Base-by-base conservation (phyloP, 2,888 invertebrate species). In the Sinelater perroti region DNA sequence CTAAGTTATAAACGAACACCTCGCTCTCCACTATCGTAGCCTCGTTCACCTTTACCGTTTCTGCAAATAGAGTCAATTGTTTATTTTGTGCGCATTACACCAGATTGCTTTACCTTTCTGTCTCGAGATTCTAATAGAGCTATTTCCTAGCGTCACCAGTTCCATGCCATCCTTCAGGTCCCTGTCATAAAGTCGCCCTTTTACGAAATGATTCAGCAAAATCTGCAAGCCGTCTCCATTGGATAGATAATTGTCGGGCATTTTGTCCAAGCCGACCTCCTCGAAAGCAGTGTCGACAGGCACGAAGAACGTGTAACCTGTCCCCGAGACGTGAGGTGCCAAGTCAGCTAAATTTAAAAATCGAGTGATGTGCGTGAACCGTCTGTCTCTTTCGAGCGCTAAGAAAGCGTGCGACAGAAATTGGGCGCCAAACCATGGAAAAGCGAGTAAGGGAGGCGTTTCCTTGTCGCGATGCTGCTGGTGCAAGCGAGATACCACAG, bases 271-370 rank as follows among this genome's bases (percentile, higher is more conserved):
- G 7, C 86, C 85, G n/a, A 85, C 72, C 61, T 81, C 79, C 63
- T 83, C 82, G 70, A 89, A 88, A 1, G 88, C 88, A 24, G 79
- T 80, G 73, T 89, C 87, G 4, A 82, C 84, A 4, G 88, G 89
- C 40, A 88, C 88, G 73, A 89, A 87, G 70, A 89, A 84, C 1
- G 89, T 88, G 72, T 86, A 86, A 57, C 84, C 85, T 11, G 84
- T 82, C n/a, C 85, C 85, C 16, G 84, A 83, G 38, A 85, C 81
- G 64, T 83, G 82, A 2, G 83, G 84, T 1, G 85, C 85, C 45
- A 85, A 79, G 71, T 85, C 85, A 1, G 85, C 85, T 63, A 83
- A 78, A 72, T 85, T 85, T n/a, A 86, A 74, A 71, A 85, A 85
- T 68, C 85, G 79, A 13, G 85, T 84, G 36, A 85, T 82, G 69